These are phyloP conservation scores for Phocoena phocoena DNA, from an alignment of 2,113 vertebrate genomes.

Conservation along the genomic window DNA sequence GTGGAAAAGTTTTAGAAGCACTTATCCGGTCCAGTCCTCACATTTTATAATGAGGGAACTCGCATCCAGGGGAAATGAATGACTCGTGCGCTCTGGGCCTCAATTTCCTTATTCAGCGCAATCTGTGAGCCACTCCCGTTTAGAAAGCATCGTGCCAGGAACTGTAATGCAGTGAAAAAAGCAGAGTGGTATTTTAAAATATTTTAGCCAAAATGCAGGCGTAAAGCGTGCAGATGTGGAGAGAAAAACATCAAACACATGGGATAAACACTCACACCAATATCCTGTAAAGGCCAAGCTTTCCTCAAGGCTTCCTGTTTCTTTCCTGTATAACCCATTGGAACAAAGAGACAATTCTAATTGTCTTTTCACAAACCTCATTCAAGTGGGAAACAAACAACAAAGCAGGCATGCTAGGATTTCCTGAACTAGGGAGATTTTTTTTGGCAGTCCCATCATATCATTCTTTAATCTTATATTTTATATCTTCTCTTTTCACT, in stretches of 20 bases:
- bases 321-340: constrained; percentile 73
- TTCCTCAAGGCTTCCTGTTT: constrained; percentile 73
- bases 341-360: constrained; percentile 73
- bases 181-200: constrained; percentile 30
- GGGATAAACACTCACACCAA: constrained; percentile 62
- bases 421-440: constrained; percentile 66
- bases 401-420: constrained; percentile 61
- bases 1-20: constrained; percentile 49
- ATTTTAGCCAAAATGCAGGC: constrained; percentile 33
- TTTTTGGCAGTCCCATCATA: constrained; percentile 21
- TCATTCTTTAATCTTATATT: constrained; percentile 63
- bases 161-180: constrained; percentile 27
- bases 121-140: background rate
- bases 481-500: constrained; percentile 59
- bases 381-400: constrained; percentile 70
- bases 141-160: constrained; percentile 13
- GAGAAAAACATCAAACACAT: constrained; percentile 67
- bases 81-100: constrained; percentile 44
- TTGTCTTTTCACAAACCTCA: constrained; percentile 70
- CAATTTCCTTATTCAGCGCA: background rate
- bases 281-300: constrained; percentile 65
- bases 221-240: constrained; percentile 42
- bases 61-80: constrained; percentile 38
- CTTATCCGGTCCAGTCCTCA: background rate
- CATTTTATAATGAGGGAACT: constrained; percentile 11